Conservation (phyloP, 2,113 vertebrate genomes). For the Saimiri boliviensis region DNA sequence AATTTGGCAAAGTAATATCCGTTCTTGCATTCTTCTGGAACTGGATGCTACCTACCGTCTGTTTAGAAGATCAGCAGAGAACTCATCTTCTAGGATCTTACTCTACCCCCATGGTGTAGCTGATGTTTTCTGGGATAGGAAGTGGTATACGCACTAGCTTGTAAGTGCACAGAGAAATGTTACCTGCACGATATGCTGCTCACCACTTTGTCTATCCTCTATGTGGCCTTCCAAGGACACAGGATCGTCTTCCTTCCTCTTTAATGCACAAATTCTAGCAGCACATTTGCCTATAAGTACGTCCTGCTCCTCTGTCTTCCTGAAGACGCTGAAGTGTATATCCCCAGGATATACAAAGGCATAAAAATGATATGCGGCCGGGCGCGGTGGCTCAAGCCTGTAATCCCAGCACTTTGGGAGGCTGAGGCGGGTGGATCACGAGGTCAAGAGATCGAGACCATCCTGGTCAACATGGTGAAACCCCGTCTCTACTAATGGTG, state of each 20-base stretch:
- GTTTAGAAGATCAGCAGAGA: neutral
- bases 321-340: neutral
- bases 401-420: no score
- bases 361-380: no score
- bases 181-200: neutral
- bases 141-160: neutral
- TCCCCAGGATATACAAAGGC: neutral
- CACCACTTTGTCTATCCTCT: neutral
- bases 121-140: neutral
- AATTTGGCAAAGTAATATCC: neutral
- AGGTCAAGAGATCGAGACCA: no score
- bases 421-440: no score
- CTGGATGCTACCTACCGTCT: neutral
- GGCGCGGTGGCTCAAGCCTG: no score
- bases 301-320: neutral
- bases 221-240: neutral
- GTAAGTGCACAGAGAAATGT: neutral
- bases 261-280: neutral
- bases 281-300: neutral
- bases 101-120: neutral
- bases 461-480: no score
- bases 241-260: neutral
- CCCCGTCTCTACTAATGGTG: no score
- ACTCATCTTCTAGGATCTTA: neutral
- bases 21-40: neutral